These are phyloP conservation scores for Lethenteron camtschaticum DNA, from an alignment of 2,113 vertebrate species.

Conservation along the genomic window DNA sequence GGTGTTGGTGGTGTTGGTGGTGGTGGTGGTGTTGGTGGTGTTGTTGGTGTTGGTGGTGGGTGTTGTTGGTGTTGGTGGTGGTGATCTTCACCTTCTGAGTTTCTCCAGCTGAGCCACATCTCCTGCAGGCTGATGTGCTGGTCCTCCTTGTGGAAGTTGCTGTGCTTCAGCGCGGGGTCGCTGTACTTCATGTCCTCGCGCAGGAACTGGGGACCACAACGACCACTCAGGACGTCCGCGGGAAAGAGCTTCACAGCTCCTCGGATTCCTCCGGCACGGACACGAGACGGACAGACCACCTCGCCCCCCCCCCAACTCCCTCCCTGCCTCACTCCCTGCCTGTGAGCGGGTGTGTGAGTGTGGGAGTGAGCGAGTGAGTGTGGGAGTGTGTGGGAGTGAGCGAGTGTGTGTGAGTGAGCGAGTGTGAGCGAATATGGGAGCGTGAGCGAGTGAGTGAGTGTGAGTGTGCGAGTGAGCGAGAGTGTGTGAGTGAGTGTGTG, in stretches of 20 bases:
- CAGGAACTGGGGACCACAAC: constrained; percentile 40
- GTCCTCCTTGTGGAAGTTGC: constrained; percentile 79
- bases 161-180: constrained; percentile 75
- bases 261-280: too few relatives aligned
- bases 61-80: not conserved
- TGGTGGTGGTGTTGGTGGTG: too few relatives aligned
- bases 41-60: too few relatives aligned
- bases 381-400: too few relatives aligned
- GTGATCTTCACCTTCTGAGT: constrained; percentile 48
- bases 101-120: constrained; percentile 86
- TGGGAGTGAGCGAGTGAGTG: too few relatives aligned
- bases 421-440: constrained; percentile 7
- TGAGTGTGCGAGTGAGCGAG: not conserved
- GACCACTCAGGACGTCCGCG: too few relatives aligned
- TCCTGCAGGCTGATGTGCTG: constrained; percentile 95
- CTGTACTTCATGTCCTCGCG: constrained; percentile 96
- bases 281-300: too few relatives aligned
- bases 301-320: too few relatives aligned
- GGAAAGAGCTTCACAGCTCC: too few relatives aligned
- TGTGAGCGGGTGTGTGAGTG: too few relatives aligned
- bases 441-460: constrained; percentile 8
- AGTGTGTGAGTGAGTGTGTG: not conserved
- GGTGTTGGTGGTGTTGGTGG: too few relatives aligned
- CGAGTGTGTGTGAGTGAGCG: not conserved
- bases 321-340: too few relatives aligned